Conservation (phyloP, 2,888 invertebrate genomes). For the Cylindroiulus punctatus region DNA sequence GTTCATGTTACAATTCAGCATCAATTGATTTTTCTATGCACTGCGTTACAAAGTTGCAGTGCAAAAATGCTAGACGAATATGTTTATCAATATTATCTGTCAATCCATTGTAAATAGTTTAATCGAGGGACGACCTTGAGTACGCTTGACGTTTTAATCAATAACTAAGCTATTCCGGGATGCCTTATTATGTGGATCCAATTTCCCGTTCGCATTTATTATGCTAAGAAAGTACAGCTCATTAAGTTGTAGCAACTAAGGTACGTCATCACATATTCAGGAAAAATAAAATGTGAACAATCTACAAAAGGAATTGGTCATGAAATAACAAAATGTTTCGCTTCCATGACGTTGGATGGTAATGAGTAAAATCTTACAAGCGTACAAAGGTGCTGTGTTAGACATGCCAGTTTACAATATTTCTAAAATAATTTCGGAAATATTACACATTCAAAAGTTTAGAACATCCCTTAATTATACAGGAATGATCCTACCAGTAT, state of each 20-base stretch:
- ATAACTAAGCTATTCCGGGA: conserved; percentile 1
- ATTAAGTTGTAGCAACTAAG: too few species aligned
- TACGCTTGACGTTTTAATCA: not conserved
- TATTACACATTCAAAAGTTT: too few species aligned
- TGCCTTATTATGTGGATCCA: not conserved
- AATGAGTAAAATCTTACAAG: not conserved
- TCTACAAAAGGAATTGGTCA: not conserved
- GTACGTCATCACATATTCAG: too few species aligned
- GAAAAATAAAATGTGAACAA: too few species aligned
- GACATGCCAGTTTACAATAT: too few species aligned
- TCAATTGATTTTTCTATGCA: not conserved
- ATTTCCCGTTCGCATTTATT: too few species aligned
- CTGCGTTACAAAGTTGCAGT: not conserved
- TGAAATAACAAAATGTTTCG: too few species aligned
- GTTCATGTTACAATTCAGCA: not conserved
- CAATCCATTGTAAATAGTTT: not conserved
- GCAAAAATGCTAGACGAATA: not conserved
- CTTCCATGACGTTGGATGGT: not conserved
- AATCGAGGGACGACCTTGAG: not conserved
- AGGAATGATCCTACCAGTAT: too few species aligned
- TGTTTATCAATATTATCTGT: conserved; percentile 38
- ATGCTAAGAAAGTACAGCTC: too few species aligned
- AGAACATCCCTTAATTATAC: too few species aligned
- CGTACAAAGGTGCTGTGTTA: too few species aligned
- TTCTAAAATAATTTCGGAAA: too few species aligned